Conservation (phyloP, 2,113 vertebrate genomes). For the Calyptommatus sinebrachiatus region DNA sequence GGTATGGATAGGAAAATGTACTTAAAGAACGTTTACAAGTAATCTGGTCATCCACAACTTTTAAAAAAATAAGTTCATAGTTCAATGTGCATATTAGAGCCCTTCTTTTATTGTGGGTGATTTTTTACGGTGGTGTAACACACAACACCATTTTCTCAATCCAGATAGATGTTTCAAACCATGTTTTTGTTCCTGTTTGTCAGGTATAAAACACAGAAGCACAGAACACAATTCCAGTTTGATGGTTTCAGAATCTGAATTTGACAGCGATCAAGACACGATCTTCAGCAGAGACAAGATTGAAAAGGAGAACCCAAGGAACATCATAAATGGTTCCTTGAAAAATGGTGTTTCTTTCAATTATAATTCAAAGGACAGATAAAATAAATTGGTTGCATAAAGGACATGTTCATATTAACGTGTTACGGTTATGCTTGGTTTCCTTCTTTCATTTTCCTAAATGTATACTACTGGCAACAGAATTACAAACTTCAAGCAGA, state of each 20-base stretch:
- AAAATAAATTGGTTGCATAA: slow-evolving; percentile 38
- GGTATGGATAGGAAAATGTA: no score
- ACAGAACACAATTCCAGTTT: slow-evolving; percentile 91
- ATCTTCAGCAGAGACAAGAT: slow-evolving; percentile 81
- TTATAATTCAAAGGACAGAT: slow-evolving; percentile 75
- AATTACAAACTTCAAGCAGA: slow-evolving; percentile 27
- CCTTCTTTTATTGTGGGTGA: background rate
- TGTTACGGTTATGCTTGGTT: slow-evolving; percentile 16
- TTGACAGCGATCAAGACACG: slow-evolving; percentile 89
- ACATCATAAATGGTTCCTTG: slow-evolving; percentile 63
- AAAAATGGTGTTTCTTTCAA: slow-evolving; percentile 78
- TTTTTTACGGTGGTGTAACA: background rate
- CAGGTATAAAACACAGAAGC: slow-evolving; percentile 90
- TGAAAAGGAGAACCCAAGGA: slow-evolving; percentile 69
- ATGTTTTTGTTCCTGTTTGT: slow-evolving; percentile 11
- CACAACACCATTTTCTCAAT: background rate
- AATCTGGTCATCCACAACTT: no score
- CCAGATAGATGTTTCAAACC: slow-evolving; percentile 15
- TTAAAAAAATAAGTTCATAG: background rate
- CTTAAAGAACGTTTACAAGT: background rate
- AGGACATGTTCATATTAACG: background rate
- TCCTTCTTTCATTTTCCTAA: slow-evolving; percentile 39
- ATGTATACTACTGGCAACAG: slow-evolving; percentile 17
- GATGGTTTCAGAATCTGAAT: slow-evolving; percentile 91
- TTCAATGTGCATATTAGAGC: no score